Conservation (phyloP, 2,888 invertebrate genomes). For the Dryadula phaetusa region DNA sequence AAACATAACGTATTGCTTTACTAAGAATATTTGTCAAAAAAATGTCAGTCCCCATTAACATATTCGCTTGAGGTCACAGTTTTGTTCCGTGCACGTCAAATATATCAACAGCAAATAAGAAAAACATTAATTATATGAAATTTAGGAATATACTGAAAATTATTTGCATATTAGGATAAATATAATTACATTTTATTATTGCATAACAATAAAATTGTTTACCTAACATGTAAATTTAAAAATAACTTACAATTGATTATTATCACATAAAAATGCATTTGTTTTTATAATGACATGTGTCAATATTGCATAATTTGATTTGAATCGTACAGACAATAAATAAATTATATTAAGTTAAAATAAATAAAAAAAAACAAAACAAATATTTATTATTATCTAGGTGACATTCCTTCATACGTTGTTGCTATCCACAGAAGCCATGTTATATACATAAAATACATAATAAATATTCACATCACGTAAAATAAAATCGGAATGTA, state of each 20-base stretch:
- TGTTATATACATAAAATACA: slow-evolving; percentile 24
- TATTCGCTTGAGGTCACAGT: neutral
- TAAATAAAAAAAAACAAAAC: neutral
- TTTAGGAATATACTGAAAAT: neutral
- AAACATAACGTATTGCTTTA: neutral
- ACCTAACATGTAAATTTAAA: neutral
- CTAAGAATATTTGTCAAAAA: slow-evolving; percentile 11
- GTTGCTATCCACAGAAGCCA: slow-evolving; percentile 34
- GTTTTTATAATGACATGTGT: slow-evolving; percentile 4
- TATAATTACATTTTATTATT: neutral
- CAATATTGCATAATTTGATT: slow-evolving; percentile 6
- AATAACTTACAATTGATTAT: neutral
- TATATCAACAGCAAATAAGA: neutral
- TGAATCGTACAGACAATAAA: neutral
- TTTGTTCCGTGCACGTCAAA: slow-evolving; percentile 13
- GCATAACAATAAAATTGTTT: neutral
- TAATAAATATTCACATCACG: slow-evolving; percentile 52
- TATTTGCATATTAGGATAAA: neutral
- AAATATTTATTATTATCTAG: slow-evolving; percentile 1
- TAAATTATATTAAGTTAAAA: neutral
- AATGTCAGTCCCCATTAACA: neutral
- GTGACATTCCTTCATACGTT: neutral
- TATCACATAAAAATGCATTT: slow-evolving; percentile 7
- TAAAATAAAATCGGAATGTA: slow-evolving; percentile 56
- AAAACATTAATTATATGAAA: neutral